A percentile compares a stretch with the other conserved stretches of the same genome.
Conservation (phyloP, 2,797 vertebrate species). For the Hydrophis major region DNA sequence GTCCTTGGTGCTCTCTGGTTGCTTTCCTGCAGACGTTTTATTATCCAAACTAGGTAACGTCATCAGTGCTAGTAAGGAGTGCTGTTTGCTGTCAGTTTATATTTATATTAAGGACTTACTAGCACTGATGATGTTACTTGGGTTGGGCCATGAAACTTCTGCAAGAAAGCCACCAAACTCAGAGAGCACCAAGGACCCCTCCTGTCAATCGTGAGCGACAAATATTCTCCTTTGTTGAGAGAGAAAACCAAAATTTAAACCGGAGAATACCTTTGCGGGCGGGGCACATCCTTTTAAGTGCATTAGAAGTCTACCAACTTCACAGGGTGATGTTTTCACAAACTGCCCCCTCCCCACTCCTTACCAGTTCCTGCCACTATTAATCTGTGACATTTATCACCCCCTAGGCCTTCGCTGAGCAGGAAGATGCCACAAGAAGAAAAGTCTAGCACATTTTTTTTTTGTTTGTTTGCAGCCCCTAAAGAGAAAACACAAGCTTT, state of each 20-base stretch:
- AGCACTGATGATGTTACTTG: background rate
- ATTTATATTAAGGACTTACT: background rate
- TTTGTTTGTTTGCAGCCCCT: too few species aligned
- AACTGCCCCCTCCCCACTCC: constrained; percentile 11
- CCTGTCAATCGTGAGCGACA: background rate
- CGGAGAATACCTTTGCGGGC: background rate
- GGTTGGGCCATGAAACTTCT: background rate
- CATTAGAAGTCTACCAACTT: background rate
- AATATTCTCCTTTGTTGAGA: background rate
- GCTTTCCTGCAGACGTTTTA: background rate
- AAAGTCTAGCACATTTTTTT: background rate
- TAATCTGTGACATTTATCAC: background rate
- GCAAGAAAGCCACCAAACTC: background rate
- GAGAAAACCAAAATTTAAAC: background rate
- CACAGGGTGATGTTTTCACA: constrained; percentile 30
- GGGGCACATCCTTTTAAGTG: background rate
- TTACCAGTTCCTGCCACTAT: background rate
- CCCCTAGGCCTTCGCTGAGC: background rate
- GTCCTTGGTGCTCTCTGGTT: background rate
- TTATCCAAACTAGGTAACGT: background rate
- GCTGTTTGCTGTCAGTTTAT: too few species aligned
- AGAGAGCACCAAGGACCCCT: background rate
- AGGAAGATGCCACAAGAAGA: background rate
- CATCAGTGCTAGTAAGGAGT: too few species aligned
- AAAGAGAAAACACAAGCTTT: background rate